A percentile compares a stretch with the other conserved stretches of the same genome.
Evolutionary conservation across 2,797 vertebrate genomes (phyloP).

Genomic region (Menidia menidia): DNA sequence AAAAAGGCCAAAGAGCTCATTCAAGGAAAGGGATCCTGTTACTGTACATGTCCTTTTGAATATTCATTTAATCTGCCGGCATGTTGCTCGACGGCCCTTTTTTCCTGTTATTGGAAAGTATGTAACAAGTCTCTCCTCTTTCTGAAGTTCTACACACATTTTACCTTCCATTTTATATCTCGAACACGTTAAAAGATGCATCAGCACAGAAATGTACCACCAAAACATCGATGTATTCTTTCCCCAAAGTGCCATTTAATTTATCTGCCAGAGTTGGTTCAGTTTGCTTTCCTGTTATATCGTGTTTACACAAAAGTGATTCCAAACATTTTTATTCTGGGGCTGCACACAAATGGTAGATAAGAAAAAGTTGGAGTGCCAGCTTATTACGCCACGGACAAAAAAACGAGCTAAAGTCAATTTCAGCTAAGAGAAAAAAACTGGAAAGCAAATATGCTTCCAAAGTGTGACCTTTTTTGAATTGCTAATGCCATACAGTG

Average conservation of each 20-base stretch:
- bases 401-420: neutral
- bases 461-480: conserved; percentile 31
- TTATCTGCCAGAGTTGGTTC: conserved; percentile 2
- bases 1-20: conserved; percentile 13
- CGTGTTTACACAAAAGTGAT: conserved; percentile 21
- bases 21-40: conserved; percentile 24
- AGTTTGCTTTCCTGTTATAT: conserved; percentile 30
- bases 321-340: conserved; percentile 4
- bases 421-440: neutral
- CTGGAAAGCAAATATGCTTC: neutral
- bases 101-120: conserved; percentile 21
- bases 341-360: conserved; percentile 12
- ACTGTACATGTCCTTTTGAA: conserved; percentile 41
- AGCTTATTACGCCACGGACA: conserved; percentile 4
- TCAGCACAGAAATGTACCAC: conserved; percentile 5
- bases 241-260: conserved; percentile 9
- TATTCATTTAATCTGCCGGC: conserved; percentile 34
- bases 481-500: neutral
- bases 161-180: neutral
- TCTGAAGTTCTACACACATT: too few species aligned
- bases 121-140: conserved; percentile 1
- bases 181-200: conserved; percentile 11
- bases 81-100: neutral
- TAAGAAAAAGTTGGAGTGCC: conserved; percentile 11
- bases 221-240: neutral